Percentiles rank a stretch among this genome's conserved stretches.
Evolutionary conservation across 2,888 invertebrate genomes (phyloP).

Genomic region (Branchipolynoe longqiensis): DNA sequence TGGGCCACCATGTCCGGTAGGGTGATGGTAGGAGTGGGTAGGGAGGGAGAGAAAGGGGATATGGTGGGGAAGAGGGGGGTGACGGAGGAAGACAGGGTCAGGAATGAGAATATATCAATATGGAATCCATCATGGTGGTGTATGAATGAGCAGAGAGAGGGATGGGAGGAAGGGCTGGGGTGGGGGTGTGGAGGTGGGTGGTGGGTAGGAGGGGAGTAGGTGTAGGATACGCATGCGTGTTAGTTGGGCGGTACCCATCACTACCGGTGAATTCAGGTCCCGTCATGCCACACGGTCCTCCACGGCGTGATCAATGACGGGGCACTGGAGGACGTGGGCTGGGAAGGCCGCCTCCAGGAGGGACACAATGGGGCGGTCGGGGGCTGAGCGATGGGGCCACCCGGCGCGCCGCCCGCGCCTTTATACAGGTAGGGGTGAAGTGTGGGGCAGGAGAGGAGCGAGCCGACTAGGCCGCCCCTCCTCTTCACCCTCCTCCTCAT

Average conservation of each 20-base stretch:
- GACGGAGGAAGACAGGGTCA: background rate
- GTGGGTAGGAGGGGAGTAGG: too few species aligned
- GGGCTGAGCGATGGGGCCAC: slow-evolving; percentile 20
- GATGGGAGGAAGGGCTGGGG: background rate
- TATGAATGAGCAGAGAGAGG: background rate
- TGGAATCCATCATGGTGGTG: slow-evolving; percentile 40
- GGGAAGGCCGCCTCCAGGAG: slow-evolving; percentile 32
- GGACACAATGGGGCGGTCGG: slow-evolving; percentile 35
- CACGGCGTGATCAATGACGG: slow-evolving; percentile 46
- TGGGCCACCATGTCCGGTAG: too few species aligned
- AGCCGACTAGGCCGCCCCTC: background rate
- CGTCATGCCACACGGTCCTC: slow-evolving; percentile 16
- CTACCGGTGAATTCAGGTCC: slow-evolving; percentile 36
- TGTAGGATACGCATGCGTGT: too few species aligned
- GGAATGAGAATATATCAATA: slow-evolving; percentile 37
- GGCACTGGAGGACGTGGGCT: slow-evolving; percentile 12
- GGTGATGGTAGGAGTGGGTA: background rate
- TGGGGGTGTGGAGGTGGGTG: background rate
- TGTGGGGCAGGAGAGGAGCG: too few species aligned
- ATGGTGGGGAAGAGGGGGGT: background rate
- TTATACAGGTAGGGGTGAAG: background rate
- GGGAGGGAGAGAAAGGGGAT: background rate
- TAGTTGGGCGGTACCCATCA: slow-evolving; percentile 22
- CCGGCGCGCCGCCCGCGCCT: background rate
- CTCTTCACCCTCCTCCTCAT: background rate